Conservation (phyloP, 2,113 vertebrate genomes). For the Austrofundulus limnaeus region DNA sequence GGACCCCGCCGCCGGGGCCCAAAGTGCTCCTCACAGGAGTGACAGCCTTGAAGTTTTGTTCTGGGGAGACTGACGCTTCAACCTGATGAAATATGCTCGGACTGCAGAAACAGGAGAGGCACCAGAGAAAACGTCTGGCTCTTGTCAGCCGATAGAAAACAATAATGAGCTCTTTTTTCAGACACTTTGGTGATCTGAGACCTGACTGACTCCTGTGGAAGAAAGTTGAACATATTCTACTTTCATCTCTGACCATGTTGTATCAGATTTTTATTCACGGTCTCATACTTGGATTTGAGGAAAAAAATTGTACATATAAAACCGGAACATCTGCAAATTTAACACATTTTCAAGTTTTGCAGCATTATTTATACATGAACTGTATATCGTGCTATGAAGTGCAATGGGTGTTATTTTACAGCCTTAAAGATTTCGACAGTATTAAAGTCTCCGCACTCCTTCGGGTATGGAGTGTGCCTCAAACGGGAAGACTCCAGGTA, state of each 20-base stretch:
- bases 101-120: conserved; percentile 64
- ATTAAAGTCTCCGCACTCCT: conserved; percentile 44
- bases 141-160: conserved; percentile 51
- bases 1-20: not conserved
- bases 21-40: conserved; percentile 9
- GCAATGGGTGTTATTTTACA: conserved; percentile 82
- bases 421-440: conserved; percentile 31
- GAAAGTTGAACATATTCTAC: conserved; percentile 32
- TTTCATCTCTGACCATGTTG: conserved; percentile 53
- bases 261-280: conserved; percentile 69
- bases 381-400: conserved; percentile 92
- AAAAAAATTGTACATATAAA: conserved; percentile 33
- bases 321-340: conserved; percentile 42
- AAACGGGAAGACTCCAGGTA: conserved; percentile 39
- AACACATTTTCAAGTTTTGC: conserved; percentile 41
- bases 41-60: conserved; percentile 3
- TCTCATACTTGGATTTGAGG: conserved; percentile 26
- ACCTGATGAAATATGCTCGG: conserved; percentile 52
- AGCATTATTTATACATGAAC: conserved; percentile 77
- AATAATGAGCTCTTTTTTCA: conserved; percentile 62
- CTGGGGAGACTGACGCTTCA: not conserved
- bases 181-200: conserved; percentile 55
- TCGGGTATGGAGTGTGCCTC: conserved; percentile 53
- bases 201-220: conserved; percentile 28
- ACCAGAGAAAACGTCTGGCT: conserved; percentile 40